Base-by-base conservation (phyloP, 2,888 invertebrate species). In the Noctua fimbriata region DNA sequence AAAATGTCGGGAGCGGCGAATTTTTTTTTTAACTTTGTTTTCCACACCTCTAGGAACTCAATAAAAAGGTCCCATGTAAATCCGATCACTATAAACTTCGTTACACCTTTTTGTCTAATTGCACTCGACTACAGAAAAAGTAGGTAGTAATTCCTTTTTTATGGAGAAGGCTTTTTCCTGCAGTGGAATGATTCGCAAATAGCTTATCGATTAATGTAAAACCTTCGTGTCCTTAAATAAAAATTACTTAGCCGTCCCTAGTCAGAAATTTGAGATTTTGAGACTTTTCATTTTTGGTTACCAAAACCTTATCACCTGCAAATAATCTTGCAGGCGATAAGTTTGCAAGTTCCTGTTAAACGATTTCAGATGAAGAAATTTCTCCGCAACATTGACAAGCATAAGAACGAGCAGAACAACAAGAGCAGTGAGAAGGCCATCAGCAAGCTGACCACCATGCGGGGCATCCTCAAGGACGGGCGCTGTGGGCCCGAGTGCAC, bases 351-450 rank as follows among this genome's bases (percentile, higher is more conserved):
- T 47, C n/a, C 32, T 47, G 44, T 18, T 28, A 36, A 41, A 21
- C 6, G 16, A 32, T 76, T 75, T 24, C 87, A 96, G 95, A 96
- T 96, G 95, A 96, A 96, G 85, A 97, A 96, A 88, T 95, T 95
- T 85, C 93, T 96, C 14, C 95, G 96, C 78, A 96, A 96, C 89
- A 94, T 96, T 77, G 96, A 97, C 88, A 97, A 96, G 89, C 96
- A 96, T 88, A 96, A 96, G 90, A 94, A 92, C 83, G 96, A 96
- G 14, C 94, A 94, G 81, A 93, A 92, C 83, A 91, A 89, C 83
- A 95, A 95, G 87, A 89, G 89, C 73, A 92, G 82, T 52, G 96
- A 96, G 86, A 95, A 95, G 83, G 93, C 93, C 24, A 92, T 96
- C 69, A 95, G 95, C 87, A 96, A 96, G 85, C 89, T 96, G 84